Base-by-base conservation (phyloP, 2,888 invertebrate species). In the Dendrolimus pini region DNA sequence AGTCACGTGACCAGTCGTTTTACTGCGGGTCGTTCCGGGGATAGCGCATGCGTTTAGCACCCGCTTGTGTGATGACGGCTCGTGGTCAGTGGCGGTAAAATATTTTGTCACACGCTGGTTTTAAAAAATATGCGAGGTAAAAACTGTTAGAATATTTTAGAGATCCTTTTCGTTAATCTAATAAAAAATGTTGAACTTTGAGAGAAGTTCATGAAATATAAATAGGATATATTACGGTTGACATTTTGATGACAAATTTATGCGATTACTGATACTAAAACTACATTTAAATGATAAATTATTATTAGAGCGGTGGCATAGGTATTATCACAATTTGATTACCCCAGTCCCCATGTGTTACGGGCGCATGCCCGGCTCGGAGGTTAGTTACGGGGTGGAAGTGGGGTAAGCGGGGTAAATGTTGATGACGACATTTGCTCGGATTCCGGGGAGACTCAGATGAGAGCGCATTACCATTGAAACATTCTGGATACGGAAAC, bases 1-100 rank as follows among this genome's bases (percentile, higher is more conserved):
- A 83, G 89, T 91, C 91, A 91, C 91, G 91, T 91, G 91, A 91
- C 87, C 85, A 78, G 85, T 86, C 90, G 86, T 91, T 91, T 91
- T 91, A 90, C 89, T 91, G 89, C 91, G 86, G 89, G 87, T 87
- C 90, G 86, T 85, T 86, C 80, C 77, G 71, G 30, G 72, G 74
- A 82, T 76, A 73, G 82, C 89, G 89, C 89, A 89, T 89, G 89
- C 89, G 89, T 77, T 72, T 65, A 63, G 69, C 60, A 66, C 63
- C 69, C 67, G 65, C 13, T 56, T 59, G 58, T 53, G 59, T 61
- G 68, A 70, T 68, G 72, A 66, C 70, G 65, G 69, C 72, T 76
- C n/a, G 41, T 55, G 65, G 64, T 60, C 67, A 65, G 70, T 72
- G 87, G 88, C 86, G 88, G 86, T 86, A 87, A 88, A 87, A 83